Evolutionary conservation across 2,797 vertebrate species (phyloP), one percentile per base, ranked within the genome.

Genomic region (Buphagus erythrorhynchus): DNA sequence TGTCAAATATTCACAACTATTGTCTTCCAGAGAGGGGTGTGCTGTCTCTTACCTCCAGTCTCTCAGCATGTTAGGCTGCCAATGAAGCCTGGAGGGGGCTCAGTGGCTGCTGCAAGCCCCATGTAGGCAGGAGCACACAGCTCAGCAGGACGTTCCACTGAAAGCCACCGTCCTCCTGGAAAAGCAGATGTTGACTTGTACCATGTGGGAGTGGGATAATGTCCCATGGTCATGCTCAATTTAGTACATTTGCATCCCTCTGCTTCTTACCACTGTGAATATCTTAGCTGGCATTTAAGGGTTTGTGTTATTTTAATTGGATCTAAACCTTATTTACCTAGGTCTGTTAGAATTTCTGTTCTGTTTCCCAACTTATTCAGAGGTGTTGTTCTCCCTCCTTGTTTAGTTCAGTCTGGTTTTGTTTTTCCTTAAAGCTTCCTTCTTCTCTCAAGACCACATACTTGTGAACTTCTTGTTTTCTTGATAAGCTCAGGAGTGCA

Each of bases 201-300:
- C 78, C 55, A n/a, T 33, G 36, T 28, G 57, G 86, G 54, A 81
- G 29, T 40, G n/a, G n/a, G 82, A 54, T 51, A 66, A 87, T 62
- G 74, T 75, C 57, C 48, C 57, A 33, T 13, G 0, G 1, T 82
- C 11, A 43, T 87, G 72, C 62, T 96, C 61, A 77, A 61, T 84
- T 94, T 87, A 69, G 62, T 31, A 48, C 28, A 65, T 84, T 92
- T 82, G 71, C 91, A 95, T 82, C 81, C 69, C 61, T 91, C 86
- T 88, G 68, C 74, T 93, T 83, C 71, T 77, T 84, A 42, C 51
- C 21, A 25, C 65, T 79, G 52, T 28, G 68, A 49, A 77, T 54
- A 14, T 79, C 43, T 75, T 85, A 59, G 55, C 26, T 83, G 29
- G 31, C 87, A 35, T 68, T 95, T 80, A 88, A 67, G 45, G 54